phyloP scores from a whole-genome alignment of 2,888 invertebrate species.

The Eumerus sabulonum region DNA sequence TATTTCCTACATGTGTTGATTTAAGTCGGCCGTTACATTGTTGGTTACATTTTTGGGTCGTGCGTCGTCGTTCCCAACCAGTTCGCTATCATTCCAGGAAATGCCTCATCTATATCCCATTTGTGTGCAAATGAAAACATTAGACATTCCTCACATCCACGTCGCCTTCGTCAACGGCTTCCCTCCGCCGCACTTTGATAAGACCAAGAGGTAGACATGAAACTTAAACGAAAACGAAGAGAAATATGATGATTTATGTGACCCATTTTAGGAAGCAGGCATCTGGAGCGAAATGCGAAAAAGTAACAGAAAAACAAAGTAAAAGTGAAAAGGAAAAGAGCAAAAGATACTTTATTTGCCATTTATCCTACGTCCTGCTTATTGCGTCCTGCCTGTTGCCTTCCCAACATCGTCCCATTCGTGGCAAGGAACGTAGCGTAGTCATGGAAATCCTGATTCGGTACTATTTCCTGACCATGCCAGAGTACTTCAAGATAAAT shows the following conservation, averaged over 20 bases:
- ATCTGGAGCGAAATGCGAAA: conserved; percentile 11
- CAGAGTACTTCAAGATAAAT: conserved; percentile 20
- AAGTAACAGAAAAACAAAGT: too few species aligned
- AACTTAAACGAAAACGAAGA: neutral
- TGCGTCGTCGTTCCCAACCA: too few species aligned
- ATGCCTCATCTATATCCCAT: conserved; percentile 14
- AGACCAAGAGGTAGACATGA: neutral
- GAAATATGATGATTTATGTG: conserved; percentile 38
- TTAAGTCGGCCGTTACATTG: too few species aligned
- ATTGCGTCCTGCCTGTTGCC: conserved; percentile 2
- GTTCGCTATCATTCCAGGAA: neutral
- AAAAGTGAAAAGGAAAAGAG: too few species aligned
- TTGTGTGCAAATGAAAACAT: conserved; percentile 37
- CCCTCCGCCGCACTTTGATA: too few species aligned
- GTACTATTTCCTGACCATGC: conserved; percentile 3
- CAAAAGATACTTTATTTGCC: conserved; percentile 12
- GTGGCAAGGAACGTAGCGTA: neutral
- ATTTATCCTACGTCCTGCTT: conserved; percentile 2
- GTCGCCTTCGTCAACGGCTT: too few species aligned
- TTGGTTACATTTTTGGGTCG: too few species aligned
- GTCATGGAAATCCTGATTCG: neutral
- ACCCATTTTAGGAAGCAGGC: neutral
- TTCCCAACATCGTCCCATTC: conserved; percentile 9
- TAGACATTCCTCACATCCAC: conserved; percentile 4
- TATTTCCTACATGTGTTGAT: too few species aligned